Conservation (phyloP, 2,113 vertebrate genomes). For the Carassius gibelio region DNA sequence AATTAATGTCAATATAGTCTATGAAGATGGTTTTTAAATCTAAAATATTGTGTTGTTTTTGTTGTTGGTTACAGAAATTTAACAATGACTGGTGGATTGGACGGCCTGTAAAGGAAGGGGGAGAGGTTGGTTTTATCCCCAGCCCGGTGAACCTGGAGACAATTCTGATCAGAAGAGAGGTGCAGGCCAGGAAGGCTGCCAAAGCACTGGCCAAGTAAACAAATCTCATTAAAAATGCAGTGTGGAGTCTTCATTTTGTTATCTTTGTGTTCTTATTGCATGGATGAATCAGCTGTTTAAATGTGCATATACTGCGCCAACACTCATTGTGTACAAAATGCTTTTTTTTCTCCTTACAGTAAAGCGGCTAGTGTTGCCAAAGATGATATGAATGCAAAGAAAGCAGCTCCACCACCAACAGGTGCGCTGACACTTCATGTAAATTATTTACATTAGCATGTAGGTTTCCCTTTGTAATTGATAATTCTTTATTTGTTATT, state of each 20-base stretch:
- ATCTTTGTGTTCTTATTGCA: not conserved
- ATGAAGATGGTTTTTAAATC: not conserved
- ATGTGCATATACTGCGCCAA: not conserved
- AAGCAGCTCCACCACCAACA: conserved; percentile 92
- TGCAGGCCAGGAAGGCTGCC: conserved; percentile 94
- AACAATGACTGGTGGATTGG: conserved; percentile 99
- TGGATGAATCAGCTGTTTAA: not conserved
- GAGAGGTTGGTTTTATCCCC: conserved; percentile 97
- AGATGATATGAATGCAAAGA: conserved; percentile 74
- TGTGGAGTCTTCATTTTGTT: conserved; percentile 12
- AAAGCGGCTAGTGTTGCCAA: conserved; percentile 71
- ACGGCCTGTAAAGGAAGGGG: conserved; percentile 94
- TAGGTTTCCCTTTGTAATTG: too few species aligned
- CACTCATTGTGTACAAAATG: not conserved
- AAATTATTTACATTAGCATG: not conserved
- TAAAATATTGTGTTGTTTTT: not conserved
- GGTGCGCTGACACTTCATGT: conserved; percentile 75
- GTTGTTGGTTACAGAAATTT: conserved; percentile 84
- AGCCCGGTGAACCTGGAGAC: conserved; percentile 99
- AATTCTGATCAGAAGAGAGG: conserved; percentile 94
- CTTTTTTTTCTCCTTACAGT: conserved; percentile 60
- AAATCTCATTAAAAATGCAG: not conserved
- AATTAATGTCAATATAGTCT: not conserved
- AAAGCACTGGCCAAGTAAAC: conserved; percentile 95
- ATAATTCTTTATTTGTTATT: not conserved